Base-by-base conservation (phyloP, 2,888 invertebrate genomes). In the Vanessa cardui region DNA sequence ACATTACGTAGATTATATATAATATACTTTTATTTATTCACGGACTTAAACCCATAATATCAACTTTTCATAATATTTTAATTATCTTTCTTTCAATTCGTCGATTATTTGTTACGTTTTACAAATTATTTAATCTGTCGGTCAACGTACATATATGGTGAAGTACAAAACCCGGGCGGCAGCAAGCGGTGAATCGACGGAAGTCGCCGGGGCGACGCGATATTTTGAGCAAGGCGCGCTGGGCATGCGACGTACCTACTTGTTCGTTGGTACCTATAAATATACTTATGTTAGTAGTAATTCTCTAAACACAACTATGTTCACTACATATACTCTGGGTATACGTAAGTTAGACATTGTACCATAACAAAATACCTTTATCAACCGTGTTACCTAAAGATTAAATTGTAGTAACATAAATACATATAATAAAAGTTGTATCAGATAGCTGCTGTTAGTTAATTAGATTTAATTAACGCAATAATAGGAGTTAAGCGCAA, bases 191-290 rank as follows among this genome's bases (percentile, higher is more conserved):
- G 85, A 88, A 91, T 88, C 87, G 81, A 83, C 89, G 90, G 90
- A 90, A 90, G 90, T 90, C 82, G 86, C 81, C 86, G 77, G 82
- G 83, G 83, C 83, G 85, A 81, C 82, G 84, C 83, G 89, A 87
- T 91, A 90, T 90, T 91, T 91, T 86, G 85, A 90, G 89, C 85
- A 80, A 82, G 85, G 84, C 85, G 83, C 84, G 86, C 81, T 78
- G 79, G 72, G 82, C 77, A 86, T 84, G 84, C 76, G 74, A 75
- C 78, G 16, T 18, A 47, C 33, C 26, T 31, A 21, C 16, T 54
- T 31, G 16, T n/a, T n/a, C 15, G 21, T 54, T 31, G 7, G 26
- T 21, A 50, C 18, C 58, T 58, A 20, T 45, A 52, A 64, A 62
- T 54, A 52, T 31, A 15, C 18, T 15, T 45, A 59, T 8, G 15